Base-by-base conservation (phyloP, 1,140 invertebrate species). In the Pseudomyrmex sp. region DNA sequence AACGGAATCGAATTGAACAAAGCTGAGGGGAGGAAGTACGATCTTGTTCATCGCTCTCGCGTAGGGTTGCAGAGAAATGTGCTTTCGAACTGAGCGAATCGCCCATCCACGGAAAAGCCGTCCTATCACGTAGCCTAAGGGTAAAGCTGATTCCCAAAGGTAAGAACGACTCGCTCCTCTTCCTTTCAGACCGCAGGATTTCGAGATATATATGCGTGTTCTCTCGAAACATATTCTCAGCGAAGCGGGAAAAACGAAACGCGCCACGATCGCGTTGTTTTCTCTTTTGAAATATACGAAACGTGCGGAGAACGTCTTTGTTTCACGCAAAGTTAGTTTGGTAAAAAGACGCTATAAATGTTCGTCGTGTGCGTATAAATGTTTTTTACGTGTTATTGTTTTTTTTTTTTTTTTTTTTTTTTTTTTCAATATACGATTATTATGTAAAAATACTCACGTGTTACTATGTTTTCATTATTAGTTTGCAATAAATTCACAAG, bases 1-100 rank as follows among this genome's bases (percentile, higher is more conserved):
- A 62, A 20, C 84, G 20, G 58, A 23, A 84, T 80, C 48, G 23
- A 18, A 15, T 62, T 52, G 23, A 80, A 10, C 23, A 50, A 52
- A 87, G 26, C 56, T 75, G 83, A 79, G 69, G 65, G 48, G 66
- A 23, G 56, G 68, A 23, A 13, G 23, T 73, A 52, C 54, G 44
- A 61, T 12, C 59, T 75, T 80, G 80, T 79, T 87, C 83, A 59
- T 88, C 18, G 66, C 48, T 80, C 18, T 86, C 72, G 72, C 63
- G 72, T 75, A 82, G 80, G 61, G 20, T 76, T 82, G 62, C 76
- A 84, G 82, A 89, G 85, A 89, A 89, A 89, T 86, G 84, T 84
- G 74, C 86, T 87, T 88, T 74, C 85, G 88, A 82, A 54, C 56
- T 66, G 80, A 84, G 82, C 79, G 74, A 88, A 85, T 84, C 86